Percentiles rank a stretch among this genome's conserved stretches.
Evolutionary conservation across 2,113 vertebrate species (phyloP).

Genomic region (Atherinomorus stipes): DNA sequence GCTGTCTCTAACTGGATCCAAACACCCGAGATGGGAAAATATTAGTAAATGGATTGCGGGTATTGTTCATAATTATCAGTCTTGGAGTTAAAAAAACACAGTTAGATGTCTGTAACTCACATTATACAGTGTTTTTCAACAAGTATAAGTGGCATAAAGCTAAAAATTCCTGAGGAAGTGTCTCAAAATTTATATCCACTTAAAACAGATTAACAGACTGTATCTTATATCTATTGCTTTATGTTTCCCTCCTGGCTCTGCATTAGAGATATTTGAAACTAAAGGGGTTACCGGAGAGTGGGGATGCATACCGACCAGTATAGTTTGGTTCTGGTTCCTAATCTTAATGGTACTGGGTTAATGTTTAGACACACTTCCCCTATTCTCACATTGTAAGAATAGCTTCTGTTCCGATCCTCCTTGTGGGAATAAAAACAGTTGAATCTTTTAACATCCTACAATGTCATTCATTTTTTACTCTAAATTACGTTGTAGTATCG

Average conservation of each 20-base stretch:
- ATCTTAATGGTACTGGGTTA: too few relatives aligned
- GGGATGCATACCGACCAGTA: too few relatives aligned
- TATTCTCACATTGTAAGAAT: too few relatives aligned
- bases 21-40: constrained; percentile 55
- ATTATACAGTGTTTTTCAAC: not conserved
- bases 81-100: constrained; percentile 23
- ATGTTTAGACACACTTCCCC: too few relatives aligned
- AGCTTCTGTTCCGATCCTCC: too few relatives aligned
- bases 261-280: not conserved
- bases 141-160: constrained; percentile 10
- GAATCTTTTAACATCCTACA: too few relatives aligned
- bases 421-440: too few relatives aligned
- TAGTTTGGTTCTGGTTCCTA: too few relatives aligned
- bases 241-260: not conserved
- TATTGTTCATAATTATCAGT: constrained; percentile 26
- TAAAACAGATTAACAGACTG: too few relatives aligned
- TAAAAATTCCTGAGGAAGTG: not conserved
- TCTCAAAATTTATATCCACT: too few relatives aligned
- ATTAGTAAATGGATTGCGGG: constrained; percentile 33
- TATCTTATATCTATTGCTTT: not conserved
- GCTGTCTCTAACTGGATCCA: constrained; percentile 64
- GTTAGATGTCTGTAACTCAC: constrained; percentile 1
- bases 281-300: not conserved
- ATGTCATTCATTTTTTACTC: too few relatives aligned
- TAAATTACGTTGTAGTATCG: too few relatives aligned